These are phyloP conservation scores for Saimiri boliviensis DNA, from an alignment of 2,113 vertebrate species.

Conservation along the genomic window DNA sequence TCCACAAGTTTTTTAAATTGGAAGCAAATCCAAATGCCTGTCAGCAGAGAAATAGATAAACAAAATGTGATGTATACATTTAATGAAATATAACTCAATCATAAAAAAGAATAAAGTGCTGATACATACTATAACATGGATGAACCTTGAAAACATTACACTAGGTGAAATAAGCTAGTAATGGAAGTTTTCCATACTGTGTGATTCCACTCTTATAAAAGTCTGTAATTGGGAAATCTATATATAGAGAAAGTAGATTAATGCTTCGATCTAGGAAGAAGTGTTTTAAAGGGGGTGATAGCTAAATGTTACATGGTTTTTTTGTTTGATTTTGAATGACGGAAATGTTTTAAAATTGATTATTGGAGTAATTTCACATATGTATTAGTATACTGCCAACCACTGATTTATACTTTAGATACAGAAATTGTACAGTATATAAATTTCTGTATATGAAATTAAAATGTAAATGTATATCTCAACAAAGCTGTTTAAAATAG, in stretches of 20 bases:
- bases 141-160: neutral
- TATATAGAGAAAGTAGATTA: neutral
- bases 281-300: neutral
- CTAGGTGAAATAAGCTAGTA: neutral
- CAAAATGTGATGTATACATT: neutral
- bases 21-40: neutral
- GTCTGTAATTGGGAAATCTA: neutral
- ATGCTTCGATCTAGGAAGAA: neutral
- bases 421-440: neutral
- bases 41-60: neutral
- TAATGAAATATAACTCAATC: neutral
- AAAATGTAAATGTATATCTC: neutral
- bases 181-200: neutral
- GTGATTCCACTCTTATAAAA: neutral
- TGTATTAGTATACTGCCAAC: neutral
- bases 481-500: neutral
- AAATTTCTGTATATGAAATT: neutral
- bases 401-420: neutral
- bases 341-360: neutral
- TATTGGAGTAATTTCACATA: neutral
- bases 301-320: neutral
- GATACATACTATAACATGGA: neutral
- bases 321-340: neutral
- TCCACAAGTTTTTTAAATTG: neutral
- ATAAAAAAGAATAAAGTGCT: neutral